Conservation (phyloP, 64 coral and sea anemone species). For the Pachyseris speciosa region DNA sequence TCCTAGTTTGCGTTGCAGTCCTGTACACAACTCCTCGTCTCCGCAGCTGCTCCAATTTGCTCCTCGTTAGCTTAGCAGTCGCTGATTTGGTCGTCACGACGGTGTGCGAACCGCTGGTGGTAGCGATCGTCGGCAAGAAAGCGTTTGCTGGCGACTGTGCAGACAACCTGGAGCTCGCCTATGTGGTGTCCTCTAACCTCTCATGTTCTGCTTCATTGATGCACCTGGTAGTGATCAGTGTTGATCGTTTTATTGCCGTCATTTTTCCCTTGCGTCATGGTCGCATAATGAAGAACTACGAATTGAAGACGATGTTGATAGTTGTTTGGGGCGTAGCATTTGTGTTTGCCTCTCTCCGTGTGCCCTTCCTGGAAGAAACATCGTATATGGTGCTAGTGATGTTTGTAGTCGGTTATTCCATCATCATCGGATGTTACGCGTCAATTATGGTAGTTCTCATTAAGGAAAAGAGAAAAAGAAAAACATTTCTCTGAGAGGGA, state of each 20-base stretch:
- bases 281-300: slow-evolving; percentile 20
- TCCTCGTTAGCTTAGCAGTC: slow-evolving; percentile 44
- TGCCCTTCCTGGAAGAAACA: slow-evolving; percentile 11
- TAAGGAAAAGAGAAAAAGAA: background rate
- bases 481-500: no score
- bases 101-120: slow-evolving; percentile 11
- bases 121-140: background rate
- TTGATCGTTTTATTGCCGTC: no score
- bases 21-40: no score
- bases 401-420: slow-evolving; percentile 20
- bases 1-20: slow-evolving; percentile 9
- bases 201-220: slow-evolving; percentile 27
- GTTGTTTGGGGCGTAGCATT: slow-evolving; percentile 3
- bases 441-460: slow-evolving; percentile 1
- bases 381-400: background rate
- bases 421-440: no score
- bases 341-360: slow-evolving; percentile 3
- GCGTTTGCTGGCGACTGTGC: no score
- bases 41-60: slow-evolving; percentile 43
- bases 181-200: no score
- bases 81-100: slow-evolving; percentile 51
- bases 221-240: no score
- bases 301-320: no score
- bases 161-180: slow-evolving; percentile 8
- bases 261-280: no score